phyloP scores from a whole-genome alignment of 2,797 vertebrate species.

The Synanceia verrucosa region DNA sequence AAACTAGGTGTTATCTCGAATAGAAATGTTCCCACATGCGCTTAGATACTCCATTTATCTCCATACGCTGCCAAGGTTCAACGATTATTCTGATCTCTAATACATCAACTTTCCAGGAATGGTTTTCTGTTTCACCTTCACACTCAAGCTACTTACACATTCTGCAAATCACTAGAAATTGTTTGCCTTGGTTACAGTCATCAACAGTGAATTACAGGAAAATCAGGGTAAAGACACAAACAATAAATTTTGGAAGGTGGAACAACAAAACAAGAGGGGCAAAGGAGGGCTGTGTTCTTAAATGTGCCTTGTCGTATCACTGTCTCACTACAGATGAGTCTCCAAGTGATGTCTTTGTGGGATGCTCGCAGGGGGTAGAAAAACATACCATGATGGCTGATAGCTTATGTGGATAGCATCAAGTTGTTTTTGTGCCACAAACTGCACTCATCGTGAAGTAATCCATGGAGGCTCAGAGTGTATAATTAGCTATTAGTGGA shows the following conservation, averaged over 20 bases:
- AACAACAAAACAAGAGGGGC: background rate
- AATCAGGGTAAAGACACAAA: background rate
- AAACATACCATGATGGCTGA: background rate
- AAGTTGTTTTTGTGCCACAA: background rate
- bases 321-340: background rate
- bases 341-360: background rate
- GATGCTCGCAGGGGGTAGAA: too few species aligned
- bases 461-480: background rate
- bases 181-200: background rate
- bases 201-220: background rate
- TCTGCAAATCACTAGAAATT: constrained; percentile 6
- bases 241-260: too few species aligned
- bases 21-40: background rate
- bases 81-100: background rate
- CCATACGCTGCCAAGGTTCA: constrained; percentile 7
- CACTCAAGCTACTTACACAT: background rate
- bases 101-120: background rate
- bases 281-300: background rate
- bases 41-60: constrained; percentile 10
- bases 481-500: background rate
- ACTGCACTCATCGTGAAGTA: background rate
- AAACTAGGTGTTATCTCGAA: background rate
- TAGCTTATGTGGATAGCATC: background rate
- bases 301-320: background rate
- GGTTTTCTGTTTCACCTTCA: background rate